Evolutionary conservation across 2,113 vertebrate genomes (phyloP), one percentile per base, ranked within the genome.

Genomic region (Campylomormyrus numenius): DNA sequence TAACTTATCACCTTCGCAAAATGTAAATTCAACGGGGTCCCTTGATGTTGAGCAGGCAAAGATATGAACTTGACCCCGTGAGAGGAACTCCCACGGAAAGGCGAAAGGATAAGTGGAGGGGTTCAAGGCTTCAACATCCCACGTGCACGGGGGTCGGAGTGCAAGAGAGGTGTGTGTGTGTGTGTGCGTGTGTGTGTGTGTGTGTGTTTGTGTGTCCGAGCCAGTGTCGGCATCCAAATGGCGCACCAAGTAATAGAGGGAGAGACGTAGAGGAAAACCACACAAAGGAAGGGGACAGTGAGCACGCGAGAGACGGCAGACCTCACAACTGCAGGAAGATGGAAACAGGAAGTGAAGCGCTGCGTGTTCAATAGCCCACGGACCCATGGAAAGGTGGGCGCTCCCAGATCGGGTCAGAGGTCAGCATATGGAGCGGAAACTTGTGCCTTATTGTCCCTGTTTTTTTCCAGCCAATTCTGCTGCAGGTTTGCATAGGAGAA

Each of bases 251-350:
- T n/a, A 24, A 85, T 48, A n/a, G 83, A 48, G 13, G 85, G 85
- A 48, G 42, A 39, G n/a, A 17, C 27, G 49, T 7, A 89, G 46
- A 19, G 48, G 48, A 74, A 88, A 74, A 27, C 24, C 58, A 70
- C 62, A 77, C 62, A 70, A 13, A 24, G 39, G 83, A 45, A n/a
- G 45, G 19, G 3, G 21, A 21, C 7, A 1, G 45, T 27, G 42
- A 45, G 39, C 42, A n/a, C 42, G 21, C 83, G n/a, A 49, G 62
- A 50, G 45, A 39, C 8, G 50, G 19, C 88, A 42, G 70, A 49
- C 46, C 88, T 52, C 48, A 83, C 70, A 42, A 74, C 70, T 27
- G 49, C 70, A 89, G 88, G 88, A 89, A 89, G 88, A 52, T 89
- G 48, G 88, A 89, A 89, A 89, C 70, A 83, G 88, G 70, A 89